Percentiles rank a stretch among this genome's conserved stretches.
Conservation (phyloP, 2,888 invertebrate genomes). For the Erebia epiphron region DNA sequence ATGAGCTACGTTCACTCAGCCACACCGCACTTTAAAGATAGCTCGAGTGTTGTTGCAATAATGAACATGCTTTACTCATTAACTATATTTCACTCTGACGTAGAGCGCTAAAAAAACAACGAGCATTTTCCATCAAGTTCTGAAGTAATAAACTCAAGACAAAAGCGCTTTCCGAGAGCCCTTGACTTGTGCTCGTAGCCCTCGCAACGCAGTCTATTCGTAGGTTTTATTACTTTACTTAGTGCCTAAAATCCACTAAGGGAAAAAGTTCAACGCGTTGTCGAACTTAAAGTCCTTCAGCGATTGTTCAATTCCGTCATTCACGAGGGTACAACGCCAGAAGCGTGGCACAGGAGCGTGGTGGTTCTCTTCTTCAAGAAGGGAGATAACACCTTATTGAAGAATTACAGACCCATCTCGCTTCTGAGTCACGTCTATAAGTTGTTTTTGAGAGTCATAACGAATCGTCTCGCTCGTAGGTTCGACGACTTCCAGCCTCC, state of each 20-base stretch:
- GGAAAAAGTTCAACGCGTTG: constrained; percentile 8
- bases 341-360: no score
- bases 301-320: no score
- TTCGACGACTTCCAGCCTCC: no score
- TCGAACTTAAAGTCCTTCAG: not conserved
- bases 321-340: no score
- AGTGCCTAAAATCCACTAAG: constrained; percentile 10
- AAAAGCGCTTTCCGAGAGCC: constrained; percentile 25
- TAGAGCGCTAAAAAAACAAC: constrained; percentile 25
- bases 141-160: constrained; percentile 30
- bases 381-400: no score
- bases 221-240: constrained; percentile 12
- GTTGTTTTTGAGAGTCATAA: no score
- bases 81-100: constrained; percentile 29
- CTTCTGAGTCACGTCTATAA: no score
- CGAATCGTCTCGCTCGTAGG: no score
- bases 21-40: constrained; percentile 8
- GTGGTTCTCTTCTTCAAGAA: no score
- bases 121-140: constrained; percentile 30
- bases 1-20: not conserved
- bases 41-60: constrained; percentile 24
- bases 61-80: constrained; percentile 30
- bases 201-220: constrained; percentile 7
- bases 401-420: no score
- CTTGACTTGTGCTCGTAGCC: constrained; percentile 23